Evolutionary conservation across 1,140 invertebrate genomes (phyloP), one percentile per base, ranked within the genome.

Genomic region (Macrostomum lignano): DNA sequence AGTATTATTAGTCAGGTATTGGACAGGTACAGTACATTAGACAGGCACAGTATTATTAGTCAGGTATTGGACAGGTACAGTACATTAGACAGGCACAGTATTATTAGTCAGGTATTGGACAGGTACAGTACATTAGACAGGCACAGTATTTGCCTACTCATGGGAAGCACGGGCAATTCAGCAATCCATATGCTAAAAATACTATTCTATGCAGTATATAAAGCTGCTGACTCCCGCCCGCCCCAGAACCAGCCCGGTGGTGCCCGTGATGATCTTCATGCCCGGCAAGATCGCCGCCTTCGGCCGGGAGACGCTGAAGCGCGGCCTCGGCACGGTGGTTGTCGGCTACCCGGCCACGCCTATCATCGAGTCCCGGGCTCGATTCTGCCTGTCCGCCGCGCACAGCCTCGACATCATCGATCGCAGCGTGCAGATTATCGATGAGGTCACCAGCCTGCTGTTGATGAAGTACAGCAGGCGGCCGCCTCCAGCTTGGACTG

Each of bases 301-400:
- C 45, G 74, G 86, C 35, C 67, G 82, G 44, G 70, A 70, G 37
- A 63, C 88, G 45, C 68, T 72, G 32, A 67, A 67, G 37, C 60
- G 70, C 36, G 72, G 76, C 31, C 70, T 96, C 35, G 86, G 82
- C 14, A 70, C 71, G 7, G 86, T 94, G 3, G 82, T 86, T 36
- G 88, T 94, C 36, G 82, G 82, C 35, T 96, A 88, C 61, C 88
- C 91, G 33, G 88, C 88, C 20, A 94, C 86, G n/a, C 74, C 79
- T 25, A 67, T 98, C 33, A 74, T 79, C 62, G 71, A 77, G 59
- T 75, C 77, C 14, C 67, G 86, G 47, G 82, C 82, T 39, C 60
- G 88, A 42, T 88, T 96, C 58, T 96, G 88, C 51, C 56, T 96
- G 23, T 91, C 81, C 19, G 84, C 88, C 25, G 71, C 76, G 14